Evolutionary conservation across 2,888 invertebrate genomes (phyloP).

Genomic region (Gymnocheta viridis): DNA sequence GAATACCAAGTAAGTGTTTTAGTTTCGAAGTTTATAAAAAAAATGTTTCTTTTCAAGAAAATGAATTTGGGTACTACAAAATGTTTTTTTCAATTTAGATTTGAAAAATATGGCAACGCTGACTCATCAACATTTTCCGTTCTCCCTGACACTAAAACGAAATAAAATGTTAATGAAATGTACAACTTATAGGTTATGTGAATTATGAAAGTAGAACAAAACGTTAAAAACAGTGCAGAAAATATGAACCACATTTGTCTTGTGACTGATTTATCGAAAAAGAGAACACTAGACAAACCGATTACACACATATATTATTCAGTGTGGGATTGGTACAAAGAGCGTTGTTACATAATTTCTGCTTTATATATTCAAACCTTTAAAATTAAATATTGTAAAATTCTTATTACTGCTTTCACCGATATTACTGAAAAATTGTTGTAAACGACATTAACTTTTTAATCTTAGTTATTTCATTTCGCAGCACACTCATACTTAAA

Average conservation of each 20-base stretch:
- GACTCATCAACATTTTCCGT: too few species aligned
- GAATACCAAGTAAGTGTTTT: too few species aligned
- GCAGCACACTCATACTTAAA: background rate
- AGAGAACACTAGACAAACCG: slow-evolving; percentile 24
- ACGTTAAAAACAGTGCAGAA: slow-evolving; percentile 7
- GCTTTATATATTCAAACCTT: background rate
- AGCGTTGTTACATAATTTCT: slow-evolving; percentile 36
- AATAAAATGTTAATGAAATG: slow-evolving; percentile 56
- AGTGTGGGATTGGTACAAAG: background rate
- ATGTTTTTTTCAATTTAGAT: too few species aligned
- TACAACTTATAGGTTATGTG: slow-evolving; percentile 70
- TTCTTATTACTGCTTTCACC: background rate
- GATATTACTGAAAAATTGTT: background rate
- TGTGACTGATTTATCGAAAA: slow-evolving; percentile 62
- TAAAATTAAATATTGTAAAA: background rate
- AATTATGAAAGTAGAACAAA: slow-evolving; percentile 68
- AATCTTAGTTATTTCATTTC: background rate
- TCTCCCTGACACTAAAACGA: background rate
- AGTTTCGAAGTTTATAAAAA: too few species aligned
- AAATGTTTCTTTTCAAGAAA: too few species aligned
- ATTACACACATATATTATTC: background rate
- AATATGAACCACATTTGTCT: slow-evolving; percentile 50
- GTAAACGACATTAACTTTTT: background rate
- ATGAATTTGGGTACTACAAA: too few species aligned
- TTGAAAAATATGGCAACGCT: background rate